Evolutionary conservation across 2,113 vertebrate species (phyloP), one percentile per base, ranked within the genome.

Genomic region (Siniperca knerii): DNA sequence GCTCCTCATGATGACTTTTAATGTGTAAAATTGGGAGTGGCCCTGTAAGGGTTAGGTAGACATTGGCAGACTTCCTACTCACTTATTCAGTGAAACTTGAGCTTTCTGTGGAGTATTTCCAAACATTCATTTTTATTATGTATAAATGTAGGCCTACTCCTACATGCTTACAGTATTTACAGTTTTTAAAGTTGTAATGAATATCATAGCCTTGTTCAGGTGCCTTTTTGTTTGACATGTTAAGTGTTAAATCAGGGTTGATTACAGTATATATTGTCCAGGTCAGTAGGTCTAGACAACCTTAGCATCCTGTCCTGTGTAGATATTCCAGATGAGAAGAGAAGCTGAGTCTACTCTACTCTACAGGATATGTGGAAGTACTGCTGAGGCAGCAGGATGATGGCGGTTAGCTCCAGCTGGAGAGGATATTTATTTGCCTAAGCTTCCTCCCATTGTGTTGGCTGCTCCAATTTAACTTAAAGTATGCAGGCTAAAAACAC

Each of bases 301-400:
- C 25, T 71, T 23, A 42, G 52, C 25, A 68, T 8, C 3, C 15
- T 29, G 48, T 74, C 16, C 69, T 57, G 29, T 75, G n/a, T 12
- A 29, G 3, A 67, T 21, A 6, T 52, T 20, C 16, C 0, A 6
- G 16, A 52, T 52, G 25, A 61, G 40, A 50, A 23, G 29, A 60
- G 12, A 50, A 78, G 48, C 66, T 78, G 23, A 82, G 60, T 65
- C 25, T 29, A 20, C 29, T n/a, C 50, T 57, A 29, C n/a, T 62
- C 44, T 52, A 33, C 20, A 54, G 52, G 20, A 54, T 54, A 21
- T 6, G 6, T 21, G 18, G 46, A 8, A 40, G 48, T 29, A 77
- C 60, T 82, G 83, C 79, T 89, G 83, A 85, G 52, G 23, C 76
- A 77, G 79, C 66, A 67, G 1, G 65, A 79, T 66, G 60, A 21